phyloP scores from a whole-genome alignment of 1,140 invertebrate genomes.

The Caenorhabditis remanei region DNA sequence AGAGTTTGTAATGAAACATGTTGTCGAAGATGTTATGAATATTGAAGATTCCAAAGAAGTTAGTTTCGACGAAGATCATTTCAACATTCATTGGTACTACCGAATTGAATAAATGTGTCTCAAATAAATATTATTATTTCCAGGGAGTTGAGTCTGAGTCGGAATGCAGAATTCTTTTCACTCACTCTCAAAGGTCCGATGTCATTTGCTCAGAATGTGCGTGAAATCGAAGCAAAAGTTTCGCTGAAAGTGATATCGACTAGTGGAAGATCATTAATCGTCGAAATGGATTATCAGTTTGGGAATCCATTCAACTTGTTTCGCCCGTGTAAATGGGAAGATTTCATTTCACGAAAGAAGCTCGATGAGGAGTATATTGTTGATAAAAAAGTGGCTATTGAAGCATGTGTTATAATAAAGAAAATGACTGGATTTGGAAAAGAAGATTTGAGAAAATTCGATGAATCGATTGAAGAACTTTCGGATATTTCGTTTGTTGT shows the following conservation, averaged over 20 bases:
- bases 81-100: neutral
- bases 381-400: neutral
- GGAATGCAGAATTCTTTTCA: neutral
- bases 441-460: neutral
- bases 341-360: neutral
- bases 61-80: neutral
- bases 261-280: neutral
- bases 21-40: too few species aligned
- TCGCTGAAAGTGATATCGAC: neutral
- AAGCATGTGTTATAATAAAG: neutral
- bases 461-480: neutral
- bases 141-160: neutral
- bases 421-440: neutral
- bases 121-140: neutral
- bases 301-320: neutral
- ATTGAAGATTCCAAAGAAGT: too few species aligned
- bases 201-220: too few species aligned
- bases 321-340: neutral
- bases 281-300: neutral
- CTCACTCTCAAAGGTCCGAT: too few species aligned
- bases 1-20: too few species aligned
- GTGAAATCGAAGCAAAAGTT: neutral
- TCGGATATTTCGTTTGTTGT: neutral
- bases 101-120: neutral
- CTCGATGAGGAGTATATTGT: neutral